Base-by-base conservation (phyloP, 2,797 vertebrate genomes). In the Aplochiton taeniatus region DNA sequence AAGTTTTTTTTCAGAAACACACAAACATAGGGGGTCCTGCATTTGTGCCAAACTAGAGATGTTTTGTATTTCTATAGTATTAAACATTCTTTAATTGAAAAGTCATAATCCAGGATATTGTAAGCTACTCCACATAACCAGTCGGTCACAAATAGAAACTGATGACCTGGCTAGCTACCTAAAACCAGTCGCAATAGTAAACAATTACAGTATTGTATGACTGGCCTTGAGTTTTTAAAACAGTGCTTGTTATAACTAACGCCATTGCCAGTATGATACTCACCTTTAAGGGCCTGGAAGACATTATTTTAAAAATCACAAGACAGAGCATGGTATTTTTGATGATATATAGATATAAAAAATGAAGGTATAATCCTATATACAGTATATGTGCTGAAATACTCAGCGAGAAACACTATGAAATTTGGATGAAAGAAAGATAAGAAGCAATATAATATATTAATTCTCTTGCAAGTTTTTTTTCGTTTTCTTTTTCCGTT, bases 301-400 rank as follows among this genome's bases (percentile, higher is more conserved):
- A 77, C 79, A 73, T 83, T 85, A 84, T 87, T 82, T 87, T 84
- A 74, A 76, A 68, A 76, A 69, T 63, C 72, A 68, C 63, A 79
- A 76, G 74, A 76, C 73, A 83, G 73, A 83, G 78, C 82, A 84
- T 81, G 84, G 82, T 87, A 87, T 74, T 19, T 87, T 85, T 87
- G 82, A 87, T 81, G 76, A 83, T 87, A 78, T 85, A 87, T 75
- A 80, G 74, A 77, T 82, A 80, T 82, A 79, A 76, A 84, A 81
- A 66, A 58, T 41, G 43, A 67, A 43, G 49, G 49, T 46, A 52
- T 67, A 60, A 43, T 45, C 43, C 17, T 66, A 52, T 57, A 16
- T 58, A 58, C 31, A 31, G 31, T 58, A 16, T 53, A 10, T 14
- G 18, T 58, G 57, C 19, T 45, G 10, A 42, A 43, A 58, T 52